Percentiles rank a stretch among this genome's conserved stretches.
Conservation (phyloP, 2,113 vertebrate species). For the Morone saxatilis region DNA sequence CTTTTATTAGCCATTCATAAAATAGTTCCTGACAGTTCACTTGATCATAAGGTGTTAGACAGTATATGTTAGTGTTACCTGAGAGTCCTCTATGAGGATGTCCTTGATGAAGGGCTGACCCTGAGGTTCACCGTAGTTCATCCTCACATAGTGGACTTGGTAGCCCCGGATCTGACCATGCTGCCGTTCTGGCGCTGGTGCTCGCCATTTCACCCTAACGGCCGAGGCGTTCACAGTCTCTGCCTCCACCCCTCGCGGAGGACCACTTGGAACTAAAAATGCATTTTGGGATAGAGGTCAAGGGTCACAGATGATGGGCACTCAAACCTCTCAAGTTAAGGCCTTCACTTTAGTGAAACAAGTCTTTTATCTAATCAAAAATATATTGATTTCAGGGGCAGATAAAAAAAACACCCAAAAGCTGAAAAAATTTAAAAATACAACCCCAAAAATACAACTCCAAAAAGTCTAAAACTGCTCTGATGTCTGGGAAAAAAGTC, state of each 20-base stretch:
- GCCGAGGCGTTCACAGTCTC: slow-evolving; percentile 96
- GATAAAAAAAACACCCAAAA: slow-evolving; percentile 62
- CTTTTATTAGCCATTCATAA: neutral
- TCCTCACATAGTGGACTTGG: slow-evolving; percentile 95
- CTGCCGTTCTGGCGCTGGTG: slow-evolving; percentile 92
- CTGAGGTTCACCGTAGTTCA: slow-evolving; percentile 91
- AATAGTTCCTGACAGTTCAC: neutral
- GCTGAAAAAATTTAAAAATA: slow-evolving; percentile 33
- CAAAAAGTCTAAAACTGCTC: slow-evolving; percentile 69
- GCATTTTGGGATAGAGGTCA: slow-evolving; percentile 92
- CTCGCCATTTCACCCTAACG: slow-evolving; percentile 95
- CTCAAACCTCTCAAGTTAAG: slow-evolving; percentile 63
- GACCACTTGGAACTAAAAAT: slow-evolving; percentile 98
- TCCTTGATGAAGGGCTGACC: slow-evolving; percentile 94
- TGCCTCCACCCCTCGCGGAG: slow-evolving; percentile 94
- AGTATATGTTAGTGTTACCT: slow-evolving; percentile 84
- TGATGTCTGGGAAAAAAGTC: slow-evolving; percentile 73
- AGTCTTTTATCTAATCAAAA: slow-evolving; percentile 44
- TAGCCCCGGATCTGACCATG: slow-evolving; percentile 96
- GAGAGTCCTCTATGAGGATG: slow-evolving; percentile 93
- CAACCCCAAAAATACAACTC: slow-evolving; percentile 49
- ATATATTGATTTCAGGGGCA: slow-evolving; percentile 61
- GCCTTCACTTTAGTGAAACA: slow-evolving; percentile 39
- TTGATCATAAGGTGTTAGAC: neutral
- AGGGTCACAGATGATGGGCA: slow-evolving; percentile 67